Evolutionary conservation across 2,113 vertebrate genomes (phyloP).

Genomic region (Neomonachus schauinslandi): DNA sequence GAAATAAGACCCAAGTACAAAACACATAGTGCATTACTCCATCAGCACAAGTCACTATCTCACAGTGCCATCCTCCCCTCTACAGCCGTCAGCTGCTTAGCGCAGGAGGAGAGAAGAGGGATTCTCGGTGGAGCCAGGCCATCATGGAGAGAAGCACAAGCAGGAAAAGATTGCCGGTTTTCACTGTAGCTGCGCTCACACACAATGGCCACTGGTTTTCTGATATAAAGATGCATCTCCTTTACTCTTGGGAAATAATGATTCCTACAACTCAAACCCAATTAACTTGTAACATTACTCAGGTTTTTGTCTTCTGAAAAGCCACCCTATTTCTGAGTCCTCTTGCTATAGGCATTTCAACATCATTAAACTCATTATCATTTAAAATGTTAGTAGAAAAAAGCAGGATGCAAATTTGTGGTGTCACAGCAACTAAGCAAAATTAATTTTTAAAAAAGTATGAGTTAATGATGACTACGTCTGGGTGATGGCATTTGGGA

Average conservation of each 20-base stretch:
- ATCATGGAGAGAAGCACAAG: background rate
- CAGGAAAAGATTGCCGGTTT: background rate
- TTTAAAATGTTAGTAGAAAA: background rate
- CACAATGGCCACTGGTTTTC: background rate
- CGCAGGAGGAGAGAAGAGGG: background rate
- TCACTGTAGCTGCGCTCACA: background rate
- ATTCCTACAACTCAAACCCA: background rate
- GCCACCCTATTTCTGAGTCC: background rate
- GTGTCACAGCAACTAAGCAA: background rate
- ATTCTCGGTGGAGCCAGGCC: background rate
- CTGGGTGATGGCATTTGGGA: background rate
- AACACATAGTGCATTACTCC: background rate
- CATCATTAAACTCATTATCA: background rate
- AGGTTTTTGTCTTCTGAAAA: background rate
- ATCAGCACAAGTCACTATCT: background rate
- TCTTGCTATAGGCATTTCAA: background rate
- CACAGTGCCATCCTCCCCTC: background rate
- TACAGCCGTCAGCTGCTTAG: background rate
- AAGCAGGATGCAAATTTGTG: background rate
- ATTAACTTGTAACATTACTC: background rate
- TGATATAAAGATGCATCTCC: background rate
- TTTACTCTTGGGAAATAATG: background rate
- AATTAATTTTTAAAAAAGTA: background rate
- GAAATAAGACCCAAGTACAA: background rate
- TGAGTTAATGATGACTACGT: background rate